Conservation (phyloP, 2,888 invertebrate genomes). For the Chymomyza fuscimana region DNA sequence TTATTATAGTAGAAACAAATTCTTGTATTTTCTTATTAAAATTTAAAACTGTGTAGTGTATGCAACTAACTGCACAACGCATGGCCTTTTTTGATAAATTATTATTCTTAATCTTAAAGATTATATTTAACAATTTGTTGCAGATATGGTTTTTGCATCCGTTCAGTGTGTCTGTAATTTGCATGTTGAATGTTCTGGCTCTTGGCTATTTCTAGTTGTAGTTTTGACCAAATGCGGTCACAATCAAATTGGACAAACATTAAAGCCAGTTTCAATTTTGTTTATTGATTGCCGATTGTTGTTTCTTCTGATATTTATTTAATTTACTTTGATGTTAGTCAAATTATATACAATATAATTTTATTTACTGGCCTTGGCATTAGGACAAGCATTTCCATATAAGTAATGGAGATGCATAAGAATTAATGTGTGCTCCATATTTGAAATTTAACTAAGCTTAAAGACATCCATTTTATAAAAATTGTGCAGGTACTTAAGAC, state of each 20-base stretch:
- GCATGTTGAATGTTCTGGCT: not conserved
- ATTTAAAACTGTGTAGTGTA: not conserved
- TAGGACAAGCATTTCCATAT: not conserved
- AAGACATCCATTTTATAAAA: not conserved
- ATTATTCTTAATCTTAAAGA: not conserved
- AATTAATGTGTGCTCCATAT: not conserved
- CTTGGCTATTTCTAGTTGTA: not conserved
- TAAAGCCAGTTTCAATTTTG: not conserved
- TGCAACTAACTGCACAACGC: not conserved
- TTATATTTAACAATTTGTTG: not conserved
- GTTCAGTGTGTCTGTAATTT: not conserved
- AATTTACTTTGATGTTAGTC: constrained; percentile 31
- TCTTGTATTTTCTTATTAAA: not conserved
- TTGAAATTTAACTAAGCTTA: not conserved
- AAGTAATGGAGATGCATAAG: not conserved
- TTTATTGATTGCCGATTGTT: not conserved
- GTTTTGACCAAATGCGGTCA: constrained; percentile 6
- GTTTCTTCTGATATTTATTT: constrained; percentile 29
- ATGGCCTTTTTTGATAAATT: not conserved
- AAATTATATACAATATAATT: constrained; percentile 31
- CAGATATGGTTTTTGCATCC: not conserved
- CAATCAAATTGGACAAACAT: constrained; percentile 3
- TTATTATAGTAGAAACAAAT: too few species aligned
- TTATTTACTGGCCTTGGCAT: constrained; percentile 38
- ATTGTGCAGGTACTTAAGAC: not conserved